Evolutionary conservation across 1,140 invertebrate genomes (phyloP).

Genomic region (Cydia fagiglandana): DNA sequence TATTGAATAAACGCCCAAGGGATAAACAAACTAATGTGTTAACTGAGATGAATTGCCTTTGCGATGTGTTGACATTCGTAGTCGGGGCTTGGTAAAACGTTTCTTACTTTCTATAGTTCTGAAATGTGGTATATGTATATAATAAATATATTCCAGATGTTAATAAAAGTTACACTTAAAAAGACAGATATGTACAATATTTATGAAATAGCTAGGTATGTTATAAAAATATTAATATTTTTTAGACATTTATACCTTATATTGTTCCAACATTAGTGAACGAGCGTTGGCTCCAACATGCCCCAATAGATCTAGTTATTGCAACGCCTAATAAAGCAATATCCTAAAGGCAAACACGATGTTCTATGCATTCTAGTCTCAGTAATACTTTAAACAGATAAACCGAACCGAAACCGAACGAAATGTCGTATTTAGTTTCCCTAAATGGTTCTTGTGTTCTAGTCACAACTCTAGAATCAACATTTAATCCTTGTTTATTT

Average conservation of each 20-base stretch:
- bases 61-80: constrained; percentile 4
- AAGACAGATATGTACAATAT: too few relatives aligned
- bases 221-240: too few relatives aligned
- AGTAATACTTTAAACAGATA: constrained; percentile 5
- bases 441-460: not conserved
- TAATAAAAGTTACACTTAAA: too few relatives aligned
- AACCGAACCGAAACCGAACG: not conserved
- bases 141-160: not conserved
- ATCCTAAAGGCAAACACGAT: constrained; percentile 25
- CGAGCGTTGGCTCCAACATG: not conserved
- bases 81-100: not conserved
- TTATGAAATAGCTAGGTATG: too few relatives aligned
- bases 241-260: not conserved
- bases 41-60: constrained; percentile 18
- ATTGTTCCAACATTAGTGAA: not conserved
- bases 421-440: not conserved
- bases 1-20: constrained; percentile 30
- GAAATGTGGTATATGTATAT: not conserved
- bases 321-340: constrained; percentile 7
- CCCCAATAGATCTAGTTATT: not conserved
- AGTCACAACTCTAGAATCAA: not conserved
- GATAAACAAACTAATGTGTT: constrained; percentile 24
- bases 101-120: not conserved
- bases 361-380: constrained; percentile 2
- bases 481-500: too few relatives aligned